Evolutionary conservation across 2,888 invertebrate genomes (phyloP).

Genomic region (Tuberolachnus salignus): DNA sequence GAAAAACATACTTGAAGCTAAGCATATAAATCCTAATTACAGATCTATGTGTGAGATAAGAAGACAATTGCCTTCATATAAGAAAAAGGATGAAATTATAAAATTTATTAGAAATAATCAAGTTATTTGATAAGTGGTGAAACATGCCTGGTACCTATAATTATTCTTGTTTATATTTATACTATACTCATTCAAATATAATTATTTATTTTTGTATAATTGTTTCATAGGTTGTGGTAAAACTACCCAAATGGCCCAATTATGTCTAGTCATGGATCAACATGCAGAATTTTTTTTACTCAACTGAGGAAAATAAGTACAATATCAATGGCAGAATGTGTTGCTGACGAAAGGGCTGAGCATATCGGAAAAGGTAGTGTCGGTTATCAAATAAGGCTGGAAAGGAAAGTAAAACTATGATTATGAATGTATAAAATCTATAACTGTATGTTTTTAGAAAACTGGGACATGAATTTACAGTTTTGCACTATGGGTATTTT

Average conservation of each 20-base stretch:
- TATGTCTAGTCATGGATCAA: conserved; percentile 70
- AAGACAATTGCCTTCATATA: conserved; percentile 72
- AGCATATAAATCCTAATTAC: conserved; percentile 64
- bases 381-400: conserved; percentile 86
- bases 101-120: conserved; percentile 71
- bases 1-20: conserved; percentile 64
- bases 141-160: conserved; percentile 64
- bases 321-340: conserved; percentile 85
- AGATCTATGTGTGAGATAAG: conserved; percentile 69
- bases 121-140: conserved; percentile 80
- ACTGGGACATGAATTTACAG: conserved; percentile 69
- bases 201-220: background rate
- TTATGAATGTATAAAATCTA: conserved; percentile 42
- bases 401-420: conserved; percentile 66
- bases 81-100: conserved; percentile 69
- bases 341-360: conserved; percentile 84
- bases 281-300: conserved; percentile 83
- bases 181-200: no score
- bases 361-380: conserved; percentile 70
- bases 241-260: conserved; percentile 92
- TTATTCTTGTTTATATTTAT: no score
- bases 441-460: conserved; percentile 65
- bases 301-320: conserved; percentile 92
- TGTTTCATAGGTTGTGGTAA: conserved; percentile 79
- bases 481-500: conserved; percentile 91